phyloP scores from a whole-genome alignment of 2,888 invertebrate species.

The Nemotelus nigrinus region DNA sequence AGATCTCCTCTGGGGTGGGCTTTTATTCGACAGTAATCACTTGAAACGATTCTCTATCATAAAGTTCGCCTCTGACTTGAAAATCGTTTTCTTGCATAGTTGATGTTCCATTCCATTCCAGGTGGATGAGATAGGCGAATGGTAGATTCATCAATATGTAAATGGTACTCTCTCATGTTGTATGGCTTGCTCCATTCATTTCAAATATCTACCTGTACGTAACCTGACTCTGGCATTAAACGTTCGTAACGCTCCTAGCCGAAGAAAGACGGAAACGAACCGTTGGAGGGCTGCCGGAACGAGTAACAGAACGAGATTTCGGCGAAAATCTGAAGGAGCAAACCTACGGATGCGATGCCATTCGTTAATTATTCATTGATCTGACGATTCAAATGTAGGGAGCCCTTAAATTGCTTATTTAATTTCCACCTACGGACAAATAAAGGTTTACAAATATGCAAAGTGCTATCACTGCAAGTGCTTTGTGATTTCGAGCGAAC shows the following conservation, averaged over 20 bases:
- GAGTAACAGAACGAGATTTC: conserved; percentile 10
- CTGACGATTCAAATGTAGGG: neutral
- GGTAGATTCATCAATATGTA: conserved; percentile 39
- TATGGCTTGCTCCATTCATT: conserved; percentile 38
- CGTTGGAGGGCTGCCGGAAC: conserved; percentile 12
- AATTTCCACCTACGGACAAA: conserved; percentile 23
- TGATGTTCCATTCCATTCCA: conserved; percentile 3
- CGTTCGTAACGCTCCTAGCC: neutral
- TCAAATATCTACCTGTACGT: conserved; percentile 30
- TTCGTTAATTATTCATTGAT: conserved; percentile 27
- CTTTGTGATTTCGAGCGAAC: conserved; percentile 7
- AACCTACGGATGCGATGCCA: conserved; percentile 1
- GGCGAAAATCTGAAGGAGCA: neutral
- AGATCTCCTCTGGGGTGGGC: neutral
- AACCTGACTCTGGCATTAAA: neutral
- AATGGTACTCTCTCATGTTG: conserved; percentile 34
- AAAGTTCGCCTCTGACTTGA: conserved; percentile 13
- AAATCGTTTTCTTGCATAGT: conserved; percentile 32
- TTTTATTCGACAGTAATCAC: conserved; percentile 35
- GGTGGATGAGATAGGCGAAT: conserved; percentile 2
- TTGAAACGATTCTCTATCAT: conserved; percentile 29
- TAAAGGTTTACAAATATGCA: neutral
- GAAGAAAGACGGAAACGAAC: no score
- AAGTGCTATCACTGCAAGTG: neutral
- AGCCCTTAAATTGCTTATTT: neutral